Evolutionary conservation across 1,140 invertebrate genomes (phyloP).

Genomic region (Drosophila insularis): DNA sequence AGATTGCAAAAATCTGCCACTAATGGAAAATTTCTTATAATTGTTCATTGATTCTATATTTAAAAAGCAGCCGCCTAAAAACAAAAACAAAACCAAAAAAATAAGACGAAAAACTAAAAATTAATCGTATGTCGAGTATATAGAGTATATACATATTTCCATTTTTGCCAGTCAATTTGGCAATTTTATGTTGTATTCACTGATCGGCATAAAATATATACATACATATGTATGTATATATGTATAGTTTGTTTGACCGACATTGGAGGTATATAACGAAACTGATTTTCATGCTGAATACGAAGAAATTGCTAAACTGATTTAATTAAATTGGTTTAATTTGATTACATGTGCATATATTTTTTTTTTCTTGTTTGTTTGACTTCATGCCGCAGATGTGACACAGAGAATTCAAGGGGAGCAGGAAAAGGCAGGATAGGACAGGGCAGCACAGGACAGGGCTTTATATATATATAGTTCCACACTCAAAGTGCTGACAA

Average conservation of each 20-base stretch:
- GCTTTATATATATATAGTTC: too few relatives aligned
- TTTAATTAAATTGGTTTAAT: slow-evolving; percentile 69
- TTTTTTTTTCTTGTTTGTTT: not conserved
- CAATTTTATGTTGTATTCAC: not conserved
- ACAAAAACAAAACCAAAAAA: not conserved
- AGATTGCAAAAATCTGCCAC: too few relatives aligned
- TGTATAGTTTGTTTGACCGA: not conserved
- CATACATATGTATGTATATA: not conserved
- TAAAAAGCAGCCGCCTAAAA: too few relatives aligned
- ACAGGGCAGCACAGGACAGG: too few relatives aligned
- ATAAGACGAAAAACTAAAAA: too few relatives aligned
- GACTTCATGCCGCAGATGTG: slow-evolving; percentile 1
- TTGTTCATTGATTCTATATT: not conserved
- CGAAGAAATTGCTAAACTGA: slow-evolving; percentile 51
- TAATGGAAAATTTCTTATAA: too few relatives aligned
- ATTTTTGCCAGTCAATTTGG: slow-evolving; percentile 4
- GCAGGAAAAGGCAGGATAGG: not conserved
- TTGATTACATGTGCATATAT: slow-evolving; percentile 51
- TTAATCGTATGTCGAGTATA: too few relatives aligned
- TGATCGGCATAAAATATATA: not conserved
- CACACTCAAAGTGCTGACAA: not conserved
- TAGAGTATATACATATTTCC: not conserved
- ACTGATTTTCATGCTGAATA: slow-evolving; percentile 7
- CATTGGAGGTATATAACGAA: not conserved
- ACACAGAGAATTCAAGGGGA: not conserved